These are phyloP conservation scores for Pseudochirops cupreus DNA, from an alignment of 2,797 vertebrate genomes.

Conservation along the genomic window DNA sequence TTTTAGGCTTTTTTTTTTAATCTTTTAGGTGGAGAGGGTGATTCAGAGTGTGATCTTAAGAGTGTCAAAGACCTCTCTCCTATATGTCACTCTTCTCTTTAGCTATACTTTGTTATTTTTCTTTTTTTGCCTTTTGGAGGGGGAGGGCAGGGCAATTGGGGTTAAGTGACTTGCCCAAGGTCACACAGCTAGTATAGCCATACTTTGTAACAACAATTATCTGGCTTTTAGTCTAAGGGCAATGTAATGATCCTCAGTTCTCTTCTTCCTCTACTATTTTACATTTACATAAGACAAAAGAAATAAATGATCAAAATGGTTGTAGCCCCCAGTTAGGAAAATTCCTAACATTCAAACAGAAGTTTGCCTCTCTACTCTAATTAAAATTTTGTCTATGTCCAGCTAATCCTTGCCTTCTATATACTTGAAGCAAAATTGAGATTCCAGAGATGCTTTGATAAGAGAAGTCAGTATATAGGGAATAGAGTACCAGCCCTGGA, in stretches of 20 bases:
- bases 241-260: not conserved
- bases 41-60: not conserved
- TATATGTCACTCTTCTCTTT: not conserved
- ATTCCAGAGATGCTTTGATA: not conserved
- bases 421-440: not conserved
- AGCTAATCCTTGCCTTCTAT: not conserved
- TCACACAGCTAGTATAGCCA: too few species aligned
- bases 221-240: not conserved
- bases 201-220: not conserved
- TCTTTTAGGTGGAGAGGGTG: not conserved
- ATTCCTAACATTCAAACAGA: not conserved
- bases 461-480: not conserved
- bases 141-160: too few species aligned
- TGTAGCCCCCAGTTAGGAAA: not conserved
- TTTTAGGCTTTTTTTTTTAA: not conserved
- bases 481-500: too few species aligned
- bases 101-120: not conserved
- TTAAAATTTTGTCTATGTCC: not conserved
- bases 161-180: too few species aligned
- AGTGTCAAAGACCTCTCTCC: not conserved
- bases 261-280: not conserved
- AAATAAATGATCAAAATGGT: not conserved
- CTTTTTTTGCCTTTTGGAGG: too few species aligned
- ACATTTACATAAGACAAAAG: not conserved
- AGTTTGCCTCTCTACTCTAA: not conserved